These are phyloP conservation scores for Prunella himalayana DNA, from an alignment of 2,113 vertebrate species.

Conservation along the genomic window DNA sequence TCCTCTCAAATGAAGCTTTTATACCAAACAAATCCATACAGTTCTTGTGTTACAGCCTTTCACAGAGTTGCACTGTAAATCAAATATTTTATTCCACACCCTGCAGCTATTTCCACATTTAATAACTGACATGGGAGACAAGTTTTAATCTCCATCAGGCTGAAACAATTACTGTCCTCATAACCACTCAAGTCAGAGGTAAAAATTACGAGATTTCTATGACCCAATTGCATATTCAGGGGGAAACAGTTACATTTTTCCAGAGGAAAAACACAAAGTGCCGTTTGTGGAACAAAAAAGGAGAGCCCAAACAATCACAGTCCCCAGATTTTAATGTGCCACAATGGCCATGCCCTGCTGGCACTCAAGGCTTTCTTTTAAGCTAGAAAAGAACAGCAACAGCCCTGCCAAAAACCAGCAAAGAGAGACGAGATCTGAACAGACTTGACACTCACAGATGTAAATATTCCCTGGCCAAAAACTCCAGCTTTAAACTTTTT, in stretches of 20 bases:
- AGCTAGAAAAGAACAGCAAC: neutral
- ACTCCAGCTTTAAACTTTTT: neutral
- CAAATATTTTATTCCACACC: constrained; percentile 42
- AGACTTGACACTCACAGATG: neutral
- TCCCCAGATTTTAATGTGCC: neutral
- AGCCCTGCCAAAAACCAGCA: neutral
- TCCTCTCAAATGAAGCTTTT: constrained; percentile 24
- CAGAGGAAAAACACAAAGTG: neutral
- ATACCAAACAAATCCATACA: constrained; percentile 34
- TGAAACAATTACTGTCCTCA: constrained; percentile 44
- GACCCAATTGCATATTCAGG: neutral
- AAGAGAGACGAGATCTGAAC: neutral
- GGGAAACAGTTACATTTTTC: neutral
- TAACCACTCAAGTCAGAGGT: constrained; percentile 9
- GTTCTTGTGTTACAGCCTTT: neutral
- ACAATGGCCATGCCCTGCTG: neutral
- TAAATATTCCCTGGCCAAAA: neutral
- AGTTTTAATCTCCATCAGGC: constrained; percentile 51
- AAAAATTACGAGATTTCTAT: constrained; percentile 14
- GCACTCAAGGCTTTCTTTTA: neutral
- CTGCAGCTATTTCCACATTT: constrained; percentile 44
- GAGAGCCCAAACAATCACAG: neutral
- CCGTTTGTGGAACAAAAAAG: neutral
- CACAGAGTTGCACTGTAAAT: constrained; percentile 12
- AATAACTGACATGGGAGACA: constrained; percentile 55